Conservation (phyloP, 1,140 invertebrate species). For the Papilio aristodemus region DNA sequence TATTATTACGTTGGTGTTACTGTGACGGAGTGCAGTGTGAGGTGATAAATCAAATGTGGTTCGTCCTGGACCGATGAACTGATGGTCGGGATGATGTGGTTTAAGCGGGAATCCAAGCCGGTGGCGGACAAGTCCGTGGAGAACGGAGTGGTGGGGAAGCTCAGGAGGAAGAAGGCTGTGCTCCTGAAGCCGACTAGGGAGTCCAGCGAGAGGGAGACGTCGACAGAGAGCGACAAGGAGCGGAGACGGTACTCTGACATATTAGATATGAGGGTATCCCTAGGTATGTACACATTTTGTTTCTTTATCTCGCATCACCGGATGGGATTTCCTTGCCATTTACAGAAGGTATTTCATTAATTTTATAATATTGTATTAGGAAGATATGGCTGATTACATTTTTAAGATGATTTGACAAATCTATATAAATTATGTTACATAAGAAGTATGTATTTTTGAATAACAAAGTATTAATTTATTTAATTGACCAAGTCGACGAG, state of each 20-base stretch:
- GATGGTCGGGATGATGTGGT: conserved; percentile 76
- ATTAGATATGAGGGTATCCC: conserved; percentile 69
- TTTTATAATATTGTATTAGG: neutral
- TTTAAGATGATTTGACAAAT: neutral
- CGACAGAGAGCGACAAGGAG: conserved; percentile 72
- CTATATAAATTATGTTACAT: neutral
- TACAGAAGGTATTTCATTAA: conserved; percentile 1
- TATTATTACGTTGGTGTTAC: neutral
- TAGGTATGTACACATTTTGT: conserved; percentile 58
- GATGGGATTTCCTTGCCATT: conserved; percentile 45
- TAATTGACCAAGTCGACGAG: too few species aligned
- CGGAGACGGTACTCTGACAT: conserved; percentile 72
- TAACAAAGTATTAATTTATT: too few species aligned
- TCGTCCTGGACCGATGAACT: conserved; percentile 28
- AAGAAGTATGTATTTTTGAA: too few species aligned
- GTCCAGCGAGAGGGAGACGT: conserved; percentile 74
- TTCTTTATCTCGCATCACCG: neutral
- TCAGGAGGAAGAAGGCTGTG: conserved; percentile 64
- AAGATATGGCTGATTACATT: conserved; percentile 24
- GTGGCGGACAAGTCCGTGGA: conserved; percentile 59
- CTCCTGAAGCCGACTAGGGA: conserved; percentile 66
- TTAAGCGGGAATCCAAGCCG: conserved; percentile 69
- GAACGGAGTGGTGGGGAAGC: conserved; percentile 61
- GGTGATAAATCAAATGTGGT: conserved; percentile 20
- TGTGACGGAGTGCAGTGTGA: neutral